phyloP scores from a whole-genome alignment of 2,113 vertebrate genomes.

The Myxocyprinus asiaticus region DNA sequence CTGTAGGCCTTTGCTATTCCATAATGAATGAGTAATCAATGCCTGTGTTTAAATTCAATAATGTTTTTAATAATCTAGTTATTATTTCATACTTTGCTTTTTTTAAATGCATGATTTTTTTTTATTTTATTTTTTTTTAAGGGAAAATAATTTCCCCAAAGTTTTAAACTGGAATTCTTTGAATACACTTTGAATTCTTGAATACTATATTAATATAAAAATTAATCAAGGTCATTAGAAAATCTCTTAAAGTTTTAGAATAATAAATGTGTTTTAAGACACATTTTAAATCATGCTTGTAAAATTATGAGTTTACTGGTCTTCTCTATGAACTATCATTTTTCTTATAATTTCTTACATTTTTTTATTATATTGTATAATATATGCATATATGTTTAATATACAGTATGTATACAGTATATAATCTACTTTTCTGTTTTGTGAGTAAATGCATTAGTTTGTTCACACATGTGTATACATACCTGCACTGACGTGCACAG shows the following conservation, averaged over 20 bases:
- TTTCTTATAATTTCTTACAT: too few relatives aligned
- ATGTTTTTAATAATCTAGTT: not conserved
- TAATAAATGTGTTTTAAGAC: not conserved
- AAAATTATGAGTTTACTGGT: not conserved
- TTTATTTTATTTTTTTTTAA: not conserved
- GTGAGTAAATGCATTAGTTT: too few relatives aligned
- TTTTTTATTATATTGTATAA: too few relatives aligned
- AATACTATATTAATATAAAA: too few relatives aligned
- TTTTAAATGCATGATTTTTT: not conserved
- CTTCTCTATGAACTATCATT: not conserved
- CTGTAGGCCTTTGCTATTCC: not conserved
- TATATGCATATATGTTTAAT: too few relatives aligned
- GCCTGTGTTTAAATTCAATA: constrained; percentile 5
- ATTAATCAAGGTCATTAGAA: too few relatives aligned
- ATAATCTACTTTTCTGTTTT: too few relatives aligned
- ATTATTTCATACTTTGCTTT: constrained; percentile 10
- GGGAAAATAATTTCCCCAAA: not conserved
- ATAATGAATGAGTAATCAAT: constrained; percentile 24
- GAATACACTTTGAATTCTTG: not conserved
- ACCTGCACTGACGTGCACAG: too few relatives aligned
- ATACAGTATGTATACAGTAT: too few relatives aligned
- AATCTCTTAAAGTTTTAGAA: too few relatives aligned
- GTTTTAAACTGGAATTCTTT: not conserved
- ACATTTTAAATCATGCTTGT: not conserved
- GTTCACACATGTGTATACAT: too few relatives aligned